Base-by-base conservation (phyloP, 1,140 invertebrate species). In the Orchesella cincta region DNA sequence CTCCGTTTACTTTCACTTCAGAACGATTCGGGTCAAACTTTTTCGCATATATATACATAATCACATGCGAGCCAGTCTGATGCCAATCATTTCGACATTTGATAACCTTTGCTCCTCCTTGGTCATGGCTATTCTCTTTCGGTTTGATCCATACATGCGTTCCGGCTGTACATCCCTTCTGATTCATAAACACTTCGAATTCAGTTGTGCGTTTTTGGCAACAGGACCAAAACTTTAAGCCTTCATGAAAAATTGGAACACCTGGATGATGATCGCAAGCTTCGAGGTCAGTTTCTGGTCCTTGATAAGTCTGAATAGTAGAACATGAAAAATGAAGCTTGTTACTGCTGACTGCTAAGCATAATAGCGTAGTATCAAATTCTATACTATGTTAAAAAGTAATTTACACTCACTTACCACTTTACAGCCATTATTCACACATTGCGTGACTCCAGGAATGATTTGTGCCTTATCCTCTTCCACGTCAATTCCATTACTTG, bases 181-280 rank as follows among this genome's bases (percentile, higher is more conserved):
- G 97, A 64, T 92, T 91, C 34, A 99, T 87, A 85, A 99, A 99
- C 18, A 88, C 89, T 75, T 93, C 90, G 85, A 99, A 99, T 84
- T 99, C 96, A 16, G 94, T 92, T 0, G 97, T 99, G 83, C 92
- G 93, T 83, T 93, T 94, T 80, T 93, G 89, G 84, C 97, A 99
- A 84, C 98, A 99, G 0, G 95, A 93, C 97, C 97, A 99, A 86
- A 91, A 99, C 86, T 99, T 99, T 84, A 98, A n/a, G 0, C 96
- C 98, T 88, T 99, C 98, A 84, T 99, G 98, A 85, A 99, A 99
- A 57, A 99, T 89, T 1, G 97, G 95, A 23, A 88, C 86, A 0
- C 97, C 98, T 28, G 94, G 90, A 88, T 99, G 98, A 87, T 93
- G 89, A 52, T 87, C 86, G 85, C 98, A 99, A 51, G 86, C 83